Evolutionary conservation across 2,113 vertebrate species (phyloP), one percentile per base, ranked within the genome.

Genomic region (Lepus europaeus): DNA sequence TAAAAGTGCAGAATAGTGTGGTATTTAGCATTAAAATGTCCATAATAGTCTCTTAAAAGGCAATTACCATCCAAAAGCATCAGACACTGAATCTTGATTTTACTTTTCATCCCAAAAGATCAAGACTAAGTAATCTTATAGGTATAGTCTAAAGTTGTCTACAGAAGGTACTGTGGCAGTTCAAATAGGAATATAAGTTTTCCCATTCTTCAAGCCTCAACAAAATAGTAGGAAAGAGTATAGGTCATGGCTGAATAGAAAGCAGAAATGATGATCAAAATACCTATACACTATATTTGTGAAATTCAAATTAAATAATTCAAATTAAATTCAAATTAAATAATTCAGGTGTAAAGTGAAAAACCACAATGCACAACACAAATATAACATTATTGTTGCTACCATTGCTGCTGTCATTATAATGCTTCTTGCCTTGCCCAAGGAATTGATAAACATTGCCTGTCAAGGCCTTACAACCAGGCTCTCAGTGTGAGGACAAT

Each of bases 291-390:
- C 23, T 94, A 36, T 45, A 77, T 49, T 33, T 51, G 31, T 79
- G 53, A 96, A 88, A 91, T 94, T 93, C 45, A 94, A 91, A 86
- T 83, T 56, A 23, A 14, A 39, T 89, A 78, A 84, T 68, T 91
- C 45, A 73, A 91, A 86, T 83, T 56, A 96, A 88, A 91, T 94
- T 93, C 45, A 94, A 91, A 86, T 83, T 56, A 23, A 14, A 39
- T 89, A 78, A 84, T 68, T 91, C 45, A 73, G 45, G 78, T 82
- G 33, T 90, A 92, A 59, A 90, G 10, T 81, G 36, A 88, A 90
- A 89, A 92, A 78, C 45, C 29, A 79, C 23, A 81, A 81, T 95
- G 63, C 63, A 79, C 19, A 53, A 56, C 25, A 91, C 23, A 45
- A 22, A 77, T 31, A 22, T 29, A 68, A 61, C 17, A 27, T 74